phyloP scores from a whole-genome alignment of 2,113 vertebrate genomes.

The Indri indri region DNA sequence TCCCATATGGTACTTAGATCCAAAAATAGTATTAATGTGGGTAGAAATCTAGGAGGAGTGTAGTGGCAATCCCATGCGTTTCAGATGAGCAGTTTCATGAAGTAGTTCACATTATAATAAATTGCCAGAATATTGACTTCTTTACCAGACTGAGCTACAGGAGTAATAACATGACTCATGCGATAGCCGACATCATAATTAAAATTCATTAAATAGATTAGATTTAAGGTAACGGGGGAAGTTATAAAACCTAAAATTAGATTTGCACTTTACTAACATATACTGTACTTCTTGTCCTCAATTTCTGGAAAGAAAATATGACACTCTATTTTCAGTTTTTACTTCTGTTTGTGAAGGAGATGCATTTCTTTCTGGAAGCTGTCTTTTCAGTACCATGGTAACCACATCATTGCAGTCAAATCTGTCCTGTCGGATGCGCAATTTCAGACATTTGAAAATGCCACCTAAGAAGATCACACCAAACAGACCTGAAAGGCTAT shows the following conservation, averaged over 20 bases:
- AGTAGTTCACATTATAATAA: neutral
- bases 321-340: constrained; percentile 65
- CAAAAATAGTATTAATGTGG: constrained; percentile 73
- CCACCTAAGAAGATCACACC: constrained; percentile 64
- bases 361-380: constrained; percentile 30
- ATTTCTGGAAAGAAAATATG: constrained; percentile 44
- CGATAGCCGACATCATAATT: neutral
- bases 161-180: neutral
- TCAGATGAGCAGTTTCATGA: constrained; percentile 47
- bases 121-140: neutral
- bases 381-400: constrained; percentile 72
- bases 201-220: neutral
- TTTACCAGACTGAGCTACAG: neutral
- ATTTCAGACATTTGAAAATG: constrained; percentile 79
- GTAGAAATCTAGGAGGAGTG: constrained; percentile 62
- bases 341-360: constrained; percentile 51
- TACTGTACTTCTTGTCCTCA: constrained; percentile 54
- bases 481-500: constrained; percentile 39
- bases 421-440: constrained; percentile 37
- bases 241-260: neutral
- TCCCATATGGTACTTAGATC: constrained; percentile 67
- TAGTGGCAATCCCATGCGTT: constrained; percentile 22
- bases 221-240: neutral
- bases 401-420: constrained; percentile 57
- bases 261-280: constrained; percentile 19